Evolutionary conservation across 2,113 vertebrate species (phyloP).

Genomic region (Sorex araneus): DNA sequence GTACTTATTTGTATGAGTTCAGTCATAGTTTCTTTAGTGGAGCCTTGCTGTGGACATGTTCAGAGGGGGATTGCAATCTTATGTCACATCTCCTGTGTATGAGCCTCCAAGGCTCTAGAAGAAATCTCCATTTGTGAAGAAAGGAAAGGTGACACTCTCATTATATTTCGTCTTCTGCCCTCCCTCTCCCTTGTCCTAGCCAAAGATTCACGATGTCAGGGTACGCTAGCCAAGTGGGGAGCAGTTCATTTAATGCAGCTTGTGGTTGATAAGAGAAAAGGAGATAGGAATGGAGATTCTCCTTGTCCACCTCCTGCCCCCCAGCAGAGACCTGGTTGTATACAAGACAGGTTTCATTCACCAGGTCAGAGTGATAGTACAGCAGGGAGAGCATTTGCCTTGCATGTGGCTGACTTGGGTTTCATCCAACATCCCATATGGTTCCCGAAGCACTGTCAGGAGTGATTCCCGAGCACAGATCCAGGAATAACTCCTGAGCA

Average conservation of each 20-base stretch:
- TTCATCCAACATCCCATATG: too few species aligned
- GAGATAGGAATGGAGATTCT: not conserved
- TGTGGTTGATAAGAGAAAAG: constrained; percentile 1
- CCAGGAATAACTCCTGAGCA: too few species aligned
- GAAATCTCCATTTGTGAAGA: not conserved
- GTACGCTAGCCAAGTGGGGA: too few species aligned
- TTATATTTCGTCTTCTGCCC: too few species aligned
- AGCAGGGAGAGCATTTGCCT: too few species aligned
- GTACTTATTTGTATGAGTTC: not conserved
- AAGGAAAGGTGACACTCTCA: not conserved
- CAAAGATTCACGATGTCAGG: too few species aligned
- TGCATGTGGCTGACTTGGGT: too few species aligned
- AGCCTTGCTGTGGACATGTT: not conserved
- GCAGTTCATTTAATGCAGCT: not conserved
- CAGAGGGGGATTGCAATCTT: not conserved
- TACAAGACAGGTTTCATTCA: not conserved
- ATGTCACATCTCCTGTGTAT: not conserved
- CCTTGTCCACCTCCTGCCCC: too few species aligned
- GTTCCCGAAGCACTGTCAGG: too few species aligned
- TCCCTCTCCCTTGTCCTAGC: too few species aligned
- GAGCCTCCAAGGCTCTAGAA: not conserved
- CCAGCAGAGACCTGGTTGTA: not conserved
- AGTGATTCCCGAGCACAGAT: too few species aligned
- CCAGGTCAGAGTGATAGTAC: too few species aligned
- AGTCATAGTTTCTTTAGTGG: not conserved